Evolutionary conservation across 2,888 invertebrate genomes (phyloP), one percentile per base, ranked within the genome.

Genomic region (Dryadula phaetusa): DNA sequence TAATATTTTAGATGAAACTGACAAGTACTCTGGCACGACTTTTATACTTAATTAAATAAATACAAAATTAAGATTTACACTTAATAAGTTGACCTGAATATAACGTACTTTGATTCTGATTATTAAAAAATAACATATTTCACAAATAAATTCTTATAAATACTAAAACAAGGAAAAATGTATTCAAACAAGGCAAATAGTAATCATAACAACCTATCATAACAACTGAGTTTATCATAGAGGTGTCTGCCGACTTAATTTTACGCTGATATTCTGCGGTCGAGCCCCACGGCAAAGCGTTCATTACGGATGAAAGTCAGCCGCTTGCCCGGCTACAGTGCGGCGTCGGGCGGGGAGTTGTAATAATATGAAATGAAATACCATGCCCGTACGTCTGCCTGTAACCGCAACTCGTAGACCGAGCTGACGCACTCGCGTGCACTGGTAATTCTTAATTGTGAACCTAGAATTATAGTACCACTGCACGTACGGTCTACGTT

Each of bases 361-460:
- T 84, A 87, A 86, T 88, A 87, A 87, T 82, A 77, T 80, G 81
- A 86, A 88, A 89, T 88, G 83, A 83, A 87, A 87, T 84, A 85
- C 79, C 79, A 76, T 80, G 80, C 75, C 80, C 77, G 79, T 76
- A 78, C 76, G 84, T 85, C 84, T 85, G 82, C 81, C 76, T 75
- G 78, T 76, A 80, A 86, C 88, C 89, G 82, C 88, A 86, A 79
- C 66, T 49, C 62, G 64, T 54, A 40, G 42, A n/a, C 37, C 42
- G 76, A 73, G 56, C 81, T 76, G 78, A 77, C 77, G 75, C 74
- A 79, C 78, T 77, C 79, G 79, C 80, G 75, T 80, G 77, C 79
- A 78, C 78, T 79, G 63, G 66, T 70, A 60, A 73, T 72, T 80
- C 81, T 82, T 87, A 85, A 81, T 85, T 86, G 79, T 86, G 85